Evolutionary conservation across 2,888 invertebrate genomes (phyloP).

Genomic region (Sesia bembeciformis): DNA sequence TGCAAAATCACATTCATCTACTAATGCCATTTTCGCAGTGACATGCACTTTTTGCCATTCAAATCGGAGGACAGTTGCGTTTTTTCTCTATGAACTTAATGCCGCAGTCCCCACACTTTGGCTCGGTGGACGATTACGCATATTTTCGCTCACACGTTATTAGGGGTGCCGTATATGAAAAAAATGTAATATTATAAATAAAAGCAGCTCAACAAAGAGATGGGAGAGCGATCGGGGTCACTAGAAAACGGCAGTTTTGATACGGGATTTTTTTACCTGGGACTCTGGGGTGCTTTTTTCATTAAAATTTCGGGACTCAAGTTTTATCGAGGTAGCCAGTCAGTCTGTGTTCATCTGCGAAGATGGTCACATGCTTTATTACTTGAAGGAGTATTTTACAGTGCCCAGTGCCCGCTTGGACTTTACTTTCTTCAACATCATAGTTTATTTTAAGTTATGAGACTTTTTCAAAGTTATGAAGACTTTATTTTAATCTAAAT

Average conservation of each 20-base stretch:
- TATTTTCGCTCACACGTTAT: slow-evolving; percentile 69
- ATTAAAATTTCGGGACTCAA: slow-evolving; percentile 47
- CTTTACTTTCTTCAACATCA: slow-evolving; percentile 11
- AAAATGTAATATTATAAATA: slow-evolving; percentile 73
- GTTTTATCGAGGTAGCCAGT: slow-evolving; percentile 62
- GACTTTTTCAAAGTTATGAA: not conserved
- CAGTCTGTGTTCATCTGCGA: slow-evolving; percentile 72
- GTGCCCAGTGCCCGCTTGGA: slow-evolving; percentile 47
- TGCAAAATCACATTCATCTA: slow-evolving; percentile 68
- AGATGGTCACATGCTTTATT: slow-evolving; percentile 71
- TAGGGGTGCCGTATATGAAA: slow-evolving; percentile 72
- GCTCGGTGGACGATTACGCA: slow-evolving; percentile 56
- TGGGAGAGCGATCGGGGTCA: slow-evolving; percentile 73
- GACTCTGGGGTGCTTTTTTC: slow-evolving; percentile 60
- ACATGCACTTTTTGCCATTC: slow-evolving; percentile 73
- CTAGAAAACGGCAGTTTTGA: slow-evolving; percentile 74
- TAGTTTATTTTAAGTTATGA: slow-evolving; percentile 9
- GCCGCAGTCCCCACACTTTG: slow-evolving; percentile 23
- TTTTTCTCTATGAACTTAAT: slow-evolving; percentile 56
- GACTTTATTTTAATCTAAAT: not conserved
- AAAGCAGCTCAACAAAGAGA: slow-evolving; percentile 67
- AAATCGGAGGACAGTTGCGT: slow-evolving; percentile 65
- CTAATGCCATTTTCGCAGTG: slow-evolving; percentile 69
- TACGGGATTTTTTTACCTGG: slow-evolving; percentile 71
- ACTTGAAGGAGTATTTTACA: slow-evolving; percentile 24